Evolutionary conservation across 2,888 invertebrate species (phyloP), one percentile per base, ranked within the genome.

Genomic region (Rhamphomyia laevipes): DNA sequence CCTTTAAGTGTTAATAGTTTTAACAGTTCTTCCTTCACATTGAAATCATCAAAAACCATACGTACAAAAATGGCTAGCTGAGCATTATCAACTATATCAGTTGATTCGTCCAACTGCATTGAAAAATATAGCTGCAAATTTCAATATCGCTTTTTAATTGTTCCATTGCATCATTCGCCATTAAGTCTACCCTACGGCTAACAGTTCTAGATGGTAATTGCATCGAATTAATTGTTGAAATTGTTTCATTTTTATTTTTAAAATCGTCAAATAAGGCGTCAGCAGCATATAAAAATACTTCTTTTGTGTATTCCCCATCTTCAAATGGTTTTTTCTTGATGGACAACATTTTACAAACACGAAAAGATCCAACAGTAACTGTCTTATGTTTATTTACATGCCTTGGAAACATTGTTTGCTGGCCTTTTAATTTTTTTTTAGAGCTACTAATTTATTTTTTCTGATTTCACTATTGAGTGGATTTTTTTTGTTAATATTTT

Each of bases 81-180:
- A 13, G 55, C 56, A 50, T 51, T 55, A 52, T 57, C 55, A 35
- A 48, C 50, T 27, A 53, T 43, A 53, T 58, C 56, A 13, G 56
- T 58, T 16, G 55, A 58, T 38, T 57, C 55, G 33, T 57, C 56
- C 46, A 57, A 48, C 44, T 57, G 57, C 16, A 53, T 30, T 33
- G 49, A 50, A 43, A 45, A 45, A 11, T 12, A 15, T 16, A 12
- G 4, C 23, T 15, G 16, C 37, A 37, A 37, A 16, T 37, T 16
- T 15, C 16, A 37, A 37, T 37, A 16, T 37, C 37, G 16, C 16
- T 15, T 16, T 16, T 37, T 37, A 37, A 37, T 37, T 37, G 37
- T 37, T 37, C 37, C 16, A 16, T 37, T 37, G 16, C 15, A 37
- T 37, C 16, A 16, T 15, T 16, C 15, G 16, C 16, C 10, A 37